Evolutionary conservation across 2,888 invertebrate genomes (phyloP), one percentile per base, ranked within the genome.

Genomic region (Resseliella maxima): DNA sequence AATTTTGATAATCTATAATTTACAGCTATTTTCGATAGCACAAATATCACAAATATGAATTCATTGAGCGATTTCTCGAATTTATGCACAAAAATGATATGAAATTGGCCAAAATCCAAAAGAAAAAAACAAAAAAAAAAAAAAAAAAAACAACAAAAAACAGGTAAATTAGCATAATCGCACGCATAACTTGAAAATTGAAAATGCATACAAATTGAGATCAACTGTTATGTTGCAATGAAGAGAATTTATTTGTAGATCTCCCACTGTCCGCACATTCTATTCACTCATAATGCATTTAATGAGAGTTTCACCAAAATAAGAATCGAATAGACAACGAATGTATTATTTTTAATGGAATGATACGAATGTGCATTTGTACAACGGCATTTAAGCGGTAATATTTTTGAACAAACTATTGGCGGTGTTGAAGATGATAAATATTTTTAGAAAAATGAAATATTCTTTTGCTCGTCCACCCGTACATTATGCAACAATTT

Each of bases 131-230:
- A 31, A n/a, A n/a, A n/a, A n/a, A n/a, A n/a, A n/a, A n/a, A n/a
- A n/a, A n/a, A n/a, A n/a, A n/a, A n/a, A n/a, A n/a, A n/a, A n/a
- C n/a, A n/a, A n/a, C n/a, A n/a, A n/a, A n/a, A n/a, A n/a, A 54
- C 86, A 86, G 86, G 86, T 86, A 54, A 86, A 54, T 54, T 86
- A 86, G 59, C 24, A 12, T 12, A 24, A 12, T 12, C 59, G 59
- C 12, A 24, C 12, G 59, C 59, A 59, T 59, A 27, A 3, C 24
- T 59, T 59, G 3, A 59, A 59, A n/a, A 59, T 59, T 24, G 59
- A 59, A 59, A 59, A 59, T 27, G n/a, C 59, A 59, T 59, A 59
- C 59, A 59, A 27, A 59, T 59, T 12, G 6, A 59, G 27, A 59
- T 15, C n/a, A 59, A 3, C 59, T 24, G 59, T 24, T 24, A n/a